Evolutionary conservation across 1,140 invertebrate species (phyloP).

Genomic region (Atta texana): DNA sequence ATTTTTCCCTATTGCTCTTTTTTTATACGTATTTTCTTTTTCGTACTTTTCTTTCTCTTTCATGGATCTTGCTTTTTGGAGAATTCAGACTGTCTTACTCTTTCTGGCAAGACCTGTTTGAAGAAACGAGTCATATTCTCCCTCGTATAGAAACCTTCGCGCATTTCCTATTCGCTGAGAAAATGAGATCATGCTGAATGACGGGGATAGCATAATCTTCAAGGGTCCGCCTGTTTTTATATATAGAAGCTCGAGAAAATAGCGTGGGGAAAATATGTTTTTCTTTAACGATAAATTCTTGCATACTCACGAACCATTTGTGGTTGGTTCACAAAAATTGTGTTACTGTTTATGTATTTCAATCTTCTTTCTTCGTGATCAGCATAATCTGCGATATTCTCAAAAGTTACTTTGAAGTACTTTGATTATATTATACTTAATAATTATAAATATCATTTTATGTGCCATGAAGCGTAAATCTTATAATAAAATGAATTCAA

Average conservation of each 20-base stretch:
- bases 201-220: slow-evolving; percentile 64
- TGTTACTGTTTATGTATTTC: neutral
- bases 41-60: neutral
- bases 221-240: neutral
- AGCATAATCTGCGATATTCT: neutral
- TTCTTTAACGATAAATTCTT: slow-evolving; percentile 65
- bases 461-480: neutral
- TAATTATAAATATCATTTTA: neutral
- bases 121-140: slow-evolving; percentile 36
- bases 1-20: slow-evolving; percentile 47
- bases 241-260: neutral
- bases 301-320: neutral
- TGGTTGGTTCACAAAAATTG: slow-evolving; percentile 1
- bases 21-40: slow-evolving; percentile 25
- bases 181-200: slow-evolving; percentile 66
- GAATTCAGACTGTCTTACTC: slow-evolving; percentile 16
- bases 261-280: slow-evolving; percentile 50
- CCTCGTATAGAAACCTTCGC: slow-evolving; percentile 18
- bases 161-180: slow-evolving; percentile 48
- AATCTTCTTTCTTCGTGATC: neutral
- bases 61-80: slow-evolving; percentile 36
- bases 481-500: neutral
- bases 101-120: slow-evolving; percentile 2
- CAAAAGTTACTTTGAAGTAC: neutral
- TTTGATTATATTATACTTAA: neutral